phyloP scores from a whole-genome alignment of 2,888 invertebrate genomes.

The Dendrolimus houi region DNA sequence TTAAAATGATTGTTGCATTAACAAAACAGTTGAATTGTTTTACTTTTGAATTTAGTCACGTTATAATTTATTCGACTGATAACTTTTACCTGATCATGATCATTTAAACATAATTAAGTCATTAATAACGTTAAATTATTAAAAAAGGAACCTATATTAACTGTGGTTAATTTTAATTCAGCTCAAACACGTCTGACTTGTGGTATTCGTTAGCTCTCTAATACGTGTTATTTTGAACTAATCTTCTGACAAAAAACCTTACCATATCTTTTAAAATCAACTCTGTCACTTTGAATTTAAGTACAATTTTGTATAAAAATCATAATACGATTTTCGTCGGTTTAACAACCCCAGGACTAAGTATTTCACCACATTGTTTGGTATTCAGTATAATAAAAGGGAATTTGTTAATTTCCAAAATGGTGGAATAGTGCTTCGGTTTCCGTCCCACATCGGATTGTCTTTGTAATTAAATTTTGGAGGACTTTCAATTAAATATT shows the following conservation, averaged over 20 bases:
- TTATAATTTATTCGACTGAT: too few relatives aligned
- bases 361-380: conserved; percentile 55
- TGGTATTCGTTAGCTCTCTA: conserved; percentile 65
- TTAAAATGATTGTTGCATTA: too few relatives aligned
- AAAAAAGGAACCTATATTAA: neutral
- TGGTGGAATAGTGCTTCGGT: conserved; percentile 31
- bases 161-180: conserved; percentile 24
- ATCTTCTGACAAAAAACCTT: conserved; percentile 49
- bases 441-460: conserved; percentile 8
- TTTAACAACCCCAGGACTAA: conserved; percentile 46
- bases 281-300: conserved; percentile 14
- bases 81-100: too few relatives aligned
- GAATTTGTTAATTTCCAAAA: conserved; percentile 53
- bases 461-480: conserved; percentile 13
- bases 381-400: conserved; percentile 44
- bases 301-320: conserved; percentile 13
- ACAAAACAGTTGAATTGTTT: too few relatives aligned
- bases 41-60: too few relatives aligned
- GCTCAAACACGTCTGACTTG: conserved; percentile 47
- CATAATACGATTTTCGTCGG: conserved; percentile 40
- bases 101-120: too few relatives aligned
- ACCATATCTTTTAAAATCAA: conserved; percentile 18
- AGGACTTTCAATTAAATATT: conserved; percentile 6
- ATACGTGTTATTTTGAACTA: conserved; percentile 67
- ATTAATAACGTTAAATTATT: neutral